Conservation (phyloP, 2,797 vertebrate genomes). For the Esox lucius region DNA sequence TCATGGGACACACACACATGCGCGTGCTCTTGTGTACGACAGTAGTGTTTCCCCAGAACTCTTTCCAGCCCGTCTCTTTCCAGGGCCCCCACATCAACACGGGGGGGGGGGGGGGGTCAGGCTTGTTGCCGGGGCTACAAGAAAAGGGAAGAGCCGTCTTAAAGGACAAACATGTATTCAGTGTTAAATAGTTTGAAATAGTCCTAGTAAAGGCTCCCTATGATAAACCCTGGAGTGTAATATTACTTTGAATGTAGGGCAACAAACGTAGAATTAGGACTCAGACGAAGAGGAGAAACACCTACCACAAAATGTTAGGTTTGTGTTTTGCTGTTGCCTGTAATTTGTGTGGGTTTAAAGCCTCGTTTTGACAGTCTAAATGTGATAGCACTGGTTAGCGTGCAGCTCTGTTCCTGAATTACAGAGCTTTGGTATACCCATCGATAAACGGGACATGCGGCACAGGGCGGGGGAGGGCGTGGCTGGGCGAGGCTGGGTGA, state of each 20-base stretch:
- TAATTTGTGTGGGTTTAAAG: conserved; percentile 58
- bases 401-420: conserved; percentile 63
- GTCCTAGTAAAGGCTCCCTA: conserved; percentile 27
- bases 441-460: conserved; percentile 53
- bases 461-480: too few relatives aligned
- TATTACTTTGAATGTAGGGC: conserved; percentile 61
- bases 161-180: neutral
- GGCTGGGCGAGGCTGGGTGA: too few relatives aligned
- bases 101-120: too few relatives aligned
- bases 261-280: conserved; percentile 71
- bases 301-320: conserved; percentile 69
- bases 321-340: conserved; percentile 60
- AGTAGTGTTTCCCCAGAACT: too few relatives aligned
- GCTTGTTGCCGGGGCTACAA: neutral
- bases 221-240: conserved; percentile 42
- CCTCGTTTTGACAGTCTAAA: conserved; percentile 35
- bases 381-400: conserved; percentile 65
- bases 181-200: conserved; percentile 9
- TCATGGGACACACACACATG: too few relatives aligned
- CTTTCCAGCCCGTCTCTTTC: too few relatives aligned
- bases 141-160: neutral
- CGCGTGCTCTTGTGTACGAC: too few relatives aligned
- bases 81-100: too few relatives aligned
- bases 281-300: conserved; percentile 67
- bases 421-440: conserved; percentile 56